Evolutionary conservation across 2,888 invertebrate genomes (phyloP), one percentile per base, ranked within the genome.

Genomic region (Syritta pipiens): DNA sequence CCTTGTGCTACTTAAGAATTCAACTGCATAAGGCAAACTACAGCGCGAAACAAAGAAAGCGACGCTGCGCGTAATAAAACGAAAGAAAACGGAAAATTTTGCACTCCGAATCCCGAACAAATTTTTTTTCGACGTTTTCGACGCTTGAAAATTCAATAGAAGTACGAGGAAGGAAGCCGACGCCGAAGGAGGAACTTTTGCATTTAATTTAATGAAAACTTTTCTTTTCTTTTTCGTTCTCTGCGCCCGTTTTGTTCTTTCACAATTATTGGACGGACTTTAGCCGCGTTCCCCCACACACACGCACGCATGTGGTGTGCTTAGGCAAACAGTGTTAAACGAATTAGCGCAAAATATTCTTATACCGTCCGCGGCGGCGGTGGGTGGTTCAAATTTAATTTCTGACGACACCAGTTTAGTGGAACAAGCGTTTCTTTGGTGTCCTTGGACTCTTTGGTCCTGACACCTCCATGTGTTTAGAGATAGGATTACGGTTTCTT

Each of bases 1-100:
- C 77, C 77, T 77, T 77, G 72, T 72, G 57, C 71, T 77, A 77
- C 65, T 77, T 65, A 72, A 71, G 49, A 74, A 79, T 74, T 74
- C 79, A 67, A 67, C 79, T 79, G 79, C 79, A 79, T 74, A 67
- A 74, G 67, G 67, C 71, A 57, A 62, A 67, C 42, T 49, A 69
- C 63, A 46, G 26, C 46, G n/a, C n/a, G 24, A 59, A 65, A 77
- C 71, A 71, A 71, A 77, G 59, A 65, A 44, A 59, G 30, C 26
- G 49, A 59, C 57, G 28, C 20, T 59, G 44, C 51, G 53, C 65
- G 53, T 37, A 65, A 75, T 48, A 71, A 65, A 65, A 42, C 46
- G 37, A 60, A 62, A 62, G 28, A 40, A 67, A 67, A 37, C 32
- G 22, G 28, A 46, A 53, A 62, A 62, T 48, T 67, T 74, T 74